Evolutionary conservation across 1,140 invertebrate species (phyloP), one percentile per base, ranked within the genome.

Genomic region (Drosophila triauraria): DNA sequence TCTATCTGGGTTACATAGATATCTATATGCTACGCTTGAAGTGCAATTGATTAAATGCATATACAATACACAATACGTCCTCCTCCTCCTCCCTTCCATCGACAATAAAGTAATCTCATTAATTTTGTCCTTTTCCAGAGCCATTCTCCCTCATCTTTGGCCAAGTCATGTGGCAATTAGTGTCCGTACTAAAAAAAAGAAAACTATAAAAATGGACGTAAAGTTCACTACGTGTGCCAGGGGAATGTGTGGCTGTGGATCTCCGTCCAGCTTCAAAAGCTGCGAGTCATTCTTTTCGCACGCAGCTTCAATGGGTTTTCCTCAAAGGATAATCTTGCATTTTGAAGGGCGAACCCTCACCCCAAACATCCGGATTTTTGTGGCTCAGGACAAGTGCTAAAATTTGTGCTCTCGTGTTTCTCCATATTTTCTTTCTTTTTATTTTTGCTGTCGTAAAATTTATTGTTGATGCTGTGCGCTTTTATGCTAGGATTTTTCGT

Each of bases 21-120:
- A 63, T 88, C 65, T 82, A 78, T 50, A 71, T 46, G 56, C 76
- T 78, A 78, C 53, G 56, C 23, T 57, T 64, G 64, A 70, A 71
- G 57, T 78, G 75, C 57, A 83, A 72, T 80, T 76, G 65, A 80
- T 74, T 87, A 87, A 84, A 88, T 87, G 84, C 83, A 86, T 82
- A 69, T 59, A 68, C 69, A 57, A 74, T 67, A 78, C 64, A 80
- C 79, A 60, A 69, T 76, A 68, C 40, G 32, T 40, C 48, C 67
- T 3, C 35, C 35, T 40, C 6, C 6, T 6, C n/a, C 20, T 20
- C 20, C 13, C 23, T 17, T 76, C 51, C 54, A 71, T 63, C 58
- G 43, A 78, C 74, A 84, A 61, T 87, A 88, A 87, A 84, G 83
- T 88, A 87, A 87, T 87, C 76, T 74, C 57, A 78, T 80, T 81